Evolutionary conservation across 2,113 vertebrate genomes (phyloP), one percentile per base, ranked within the genome.

Genomic region (Austrofundulus limnaeus): DNA sequence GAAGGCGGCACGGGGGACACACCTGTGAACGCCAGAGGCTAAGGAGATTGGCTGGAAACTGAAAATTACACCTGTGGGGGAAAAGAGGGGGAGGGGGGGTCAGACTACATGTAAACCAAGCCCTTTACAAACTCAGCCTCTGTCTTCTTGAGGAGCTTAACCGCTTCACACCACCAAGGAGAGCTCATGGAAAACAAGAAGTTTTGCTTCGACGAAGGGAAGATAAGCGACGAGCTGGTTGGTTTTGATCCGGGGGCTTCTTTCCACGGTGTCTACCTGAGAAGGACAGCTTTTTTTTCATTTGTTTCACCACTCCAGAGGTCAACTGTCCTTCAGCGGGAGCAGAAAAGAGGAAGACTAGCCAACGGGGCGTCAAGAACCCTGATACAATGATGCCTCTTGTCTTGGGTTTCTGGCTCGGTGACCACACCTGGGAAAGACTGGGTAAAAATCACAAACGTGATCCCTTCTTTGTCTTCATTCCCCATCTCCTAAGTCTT

Each of bases 61-160:
- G 81, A 91, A 93, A 94, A 94, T 94, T 93, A 94, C 95, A 98
- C 97, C 96, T 98, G 96, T 92, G 88, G 89, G 88, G 95, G 93
- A 92, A 91, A 93, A 90, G 89, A 88, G 75, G 64, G 42, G 80
- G 81, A 39, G 48, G 70, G 85, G 76, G 69, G 86, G 87, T 61
- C 50, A 88, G 90, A 77, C 89, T 96, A 92, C 96, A 94, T 98
- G 96, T 98, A 98, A 98, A 95, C 90, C 90, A 94, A 96, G 92
- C 94, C 91, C 81, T 89, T 94, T 92, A 93, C 94, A 83, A 94
- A 89, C 92, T 85, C 94, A 81, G 91, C 83, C 95, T 94, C 96
- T 95, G 94, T 95, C 89, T 92, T 88, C 92, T 90, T 78, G 77
- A 93, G 91, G 92, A 90, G 92, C 93, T 92, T 91, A 92, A 91